These are phyloP conservation scores for Piaya cayana DNA, from an alignment of 2,113 vertebrate genomes.

Conservation along the genomic window DNA sequence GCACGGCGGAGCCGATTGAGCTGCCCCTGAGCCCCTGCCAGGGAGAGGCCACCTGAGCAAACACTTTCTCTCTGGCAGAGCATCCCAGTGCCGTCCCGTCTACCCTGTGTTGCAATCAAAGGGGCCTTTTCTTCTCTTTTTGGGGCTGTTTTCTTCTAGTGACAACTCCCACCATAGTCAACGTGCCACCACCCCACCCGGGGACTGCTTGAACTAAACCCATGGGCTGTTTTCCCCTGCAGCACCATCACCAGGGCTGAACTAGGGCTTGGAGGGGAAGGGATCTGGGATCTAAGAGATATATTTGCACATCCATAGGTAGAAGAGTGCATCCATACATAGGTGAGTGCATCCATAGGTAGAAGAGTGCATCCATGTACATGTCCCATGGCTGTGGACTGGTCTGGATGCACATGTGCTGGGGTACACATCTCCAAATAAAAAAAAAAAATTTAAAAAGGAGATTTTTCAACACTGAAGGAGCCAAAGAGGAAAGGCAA, in stretches of 20 bases:
- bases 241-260: not conserved
- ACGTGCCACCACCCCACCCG: not conserved
- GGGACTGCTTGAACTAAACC: not conserved
- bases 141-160: not conserved
- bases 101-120: not conserved
- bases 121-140: not conserved
- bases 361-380: rapidly evolving
- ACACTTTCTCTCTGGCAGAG: not conserved
- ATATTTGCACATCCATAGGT: rapidly evolving
- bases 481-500: not conserved
- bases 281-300: not conserved
- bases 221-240: rapidly evolving
- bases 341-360: rapidly evolving
- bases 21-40: not conserved
- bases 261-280: not conserved
- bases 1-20: rapidly evolving
- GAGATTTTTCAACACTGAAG: not conserved
- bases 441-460: too few relatives aligned
- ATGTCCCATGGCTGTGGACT: rapidly evolving
- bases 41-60: not conserved
- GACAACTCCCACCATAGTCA: not conserved
- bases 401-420: rapidly evolving
- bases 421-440: rapidly evolving
- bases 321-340: rapidly evolving
- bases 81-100: not conserved